Evolutionary conservation across 1,140 invertebrate species (phyloP).

Genomic region (Copidosoma floridanum): DNA sequence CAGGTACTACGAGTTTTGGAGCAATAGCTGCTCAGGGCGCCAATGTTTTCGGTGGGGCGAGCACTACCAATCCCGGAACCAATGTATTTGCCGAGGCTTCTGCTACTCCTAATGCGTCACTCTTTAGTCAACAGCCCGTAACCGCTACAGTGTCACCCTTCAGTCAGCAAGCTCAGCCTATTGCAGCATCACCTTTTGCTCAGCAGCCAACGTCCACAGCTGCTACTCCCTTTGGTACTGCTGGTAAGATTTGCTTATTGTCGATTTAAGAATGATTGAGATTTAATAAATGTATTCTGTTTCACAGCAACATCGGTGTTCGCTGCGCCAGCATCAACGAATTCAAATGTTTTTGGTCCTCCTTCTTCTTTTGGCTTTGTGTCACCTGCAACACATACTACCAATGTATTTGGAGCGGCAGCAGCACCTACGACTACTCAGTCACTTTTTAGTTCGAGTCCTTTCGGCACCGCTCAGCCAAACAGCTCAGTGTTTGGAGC

Average conservation of each 20-base stretch:
- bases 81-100: not conserved
- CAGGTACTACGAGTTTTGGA: conserved; percentile 32
- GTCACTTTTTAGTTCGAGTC: conserved; percentile 22
- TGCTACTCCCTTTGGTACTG: conserved; percentile 26
- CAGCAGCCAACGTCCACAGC: conserved; percentile 22
- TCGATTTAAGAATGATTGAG: too few species aligned
- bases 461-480: conserved; percentile 20
- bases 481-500: not conserved
- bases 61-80: not conserved
- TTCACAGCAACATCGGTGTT: conserved; percentile 2
- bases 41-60: conserved; percentile 12
- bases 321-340: not conserved
- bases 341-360: not conserved
- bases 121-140: conserved; percentile 28
- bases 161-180: conserved; percentile 15
- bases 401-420: conserved; percentile 1
- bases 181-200: conserved; percentile 16
- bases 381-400: not conserved
- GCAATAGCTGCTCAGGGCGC: conserved; percentile 18
- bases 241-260: too few species aligned
- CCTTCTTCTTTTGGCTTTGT: not conserved
- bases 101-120: conserved; percentile 5
- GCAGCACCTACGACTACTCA: not conserved
- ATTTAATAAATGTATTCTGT: too few species aligned
- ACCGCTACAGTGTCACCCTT: not conserved